Conservation (phyloP, 2,888 invertebrate genomes). For the Diplazon laetatorius region DNA sequence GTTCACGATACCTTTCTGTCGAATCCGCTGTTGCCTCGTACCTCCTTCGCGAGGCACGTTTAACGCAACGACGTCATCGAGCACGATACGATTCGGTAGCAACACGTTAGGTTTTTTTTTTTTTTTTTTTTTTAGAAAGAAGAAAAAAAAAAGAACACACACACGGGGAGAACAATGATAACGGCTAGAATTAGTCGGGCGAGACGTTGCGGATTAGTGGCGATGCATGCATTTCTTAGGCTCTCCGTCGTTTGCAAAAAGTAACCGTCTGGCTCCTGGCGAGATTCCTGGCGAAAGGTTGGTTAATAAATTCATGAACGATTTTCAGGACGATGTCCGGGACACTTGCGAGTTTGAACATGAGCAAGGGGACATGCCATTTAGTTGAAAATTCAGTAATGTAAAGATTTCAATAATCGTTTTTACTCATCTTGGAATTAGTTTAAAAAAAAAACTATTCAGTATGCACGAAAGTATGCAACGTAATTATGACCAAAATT, state of each 20-base stretch:
- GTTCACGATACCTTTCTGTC: constrained; percentile 64
- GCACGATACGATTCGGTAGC: constrained; percentile 62
- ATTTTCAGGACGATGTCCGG: too few species aligned
- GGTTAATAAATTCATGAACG: neutral
- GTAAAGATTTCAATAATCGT: too few species aligned
- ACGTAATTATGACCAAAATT: too few species aligned
- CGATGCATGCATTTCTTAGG: constrained; percentile 71
- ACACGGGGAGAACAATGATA: constrained; percentile 59
- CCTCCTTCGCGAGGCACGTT: constrained; percentile 62
- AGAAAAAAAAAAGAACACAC: constrained; percentile 11
- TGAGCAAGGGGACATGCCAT: too few species aligned
- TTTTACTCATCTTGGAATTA: too few species aligned
- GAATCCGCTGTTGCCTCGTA: constrained; percentile 64
- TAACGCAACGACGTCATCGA: constrained; percentile 61
- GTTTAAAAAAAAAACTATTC: too few species aligned
- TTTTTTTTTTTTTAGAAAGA: too few species aligned
- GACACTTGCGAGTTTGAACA: too few species aligned
- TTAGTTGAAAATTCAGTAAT: too few species aligned
- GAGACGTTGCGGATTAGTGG: constrained; percentile 72
- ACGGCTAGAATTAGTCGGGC: constrained; percentile 66
- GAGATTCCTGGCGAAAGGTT: too few species aligned
- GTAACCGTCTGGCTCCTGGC: too few species aligned
- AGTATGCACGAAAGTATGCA: too few species aligned
- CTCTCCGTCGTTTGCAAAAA: constrained; percentile 46
- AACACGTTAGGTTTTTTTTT: constrained; percentile 63